These are phyloP conservation scores for Drosophila greeni DNA, from an alignment of 2,888 invertebrate species.

Conservation along the genomic window DNA sequence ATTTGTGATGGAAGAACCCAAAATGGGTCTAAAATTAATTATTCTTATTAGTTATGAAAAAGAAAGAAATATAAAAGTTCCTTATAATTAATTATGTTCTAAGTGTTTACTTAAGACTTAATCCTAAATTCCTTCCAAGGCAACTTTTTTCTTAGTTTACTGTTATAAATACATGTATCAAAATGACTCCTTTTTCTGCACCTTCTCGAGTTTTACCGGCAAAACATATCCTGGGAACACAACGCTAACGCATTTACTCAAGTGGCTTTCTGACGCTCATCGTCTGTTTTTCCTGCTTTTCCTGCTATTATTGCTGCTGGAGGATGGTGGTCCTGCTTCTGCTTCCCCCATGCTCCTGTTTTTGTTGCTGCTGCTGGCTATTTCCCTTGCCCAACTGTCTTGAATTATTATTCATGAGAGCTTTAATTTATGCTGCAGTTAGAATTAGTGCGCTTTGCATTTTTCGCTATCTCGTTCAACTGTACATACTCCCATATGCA, in stretches of 20 bases:
- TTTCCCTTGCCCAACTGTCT: constrained; percentile 55
- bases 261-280: constrained; percentile 56
- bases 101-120: not conserved
- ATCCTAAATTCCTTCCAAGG: not conserved
- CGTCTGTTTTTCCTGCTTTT: constrained; percentile 37
- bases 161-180: not conserved
- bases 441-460: constrained; percentile 69
- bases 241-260: constrained; percentile 53
- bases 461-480: constrained; percentile 51
- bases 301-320: constrained; percentile 22
- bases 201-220: constrained; percentile 9
- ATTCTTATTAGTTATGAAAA: not conserved
- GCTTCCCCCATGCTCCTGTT: constrained; percentile 1
- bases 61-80: too few relatives aligned
- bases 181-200: not conserved
- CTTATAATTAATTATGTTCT: not conserved
- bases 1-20: not conserved
- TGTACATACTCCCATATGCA: constrained; percentile 46
- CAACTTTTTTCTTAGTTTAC: not conserved
- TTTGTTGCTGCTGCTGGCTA: constrained; percentile 26
- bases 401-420: constrained; percentile 72
- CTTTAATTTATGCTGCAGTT: constrained; percentile 73
- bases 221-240: constrained; percentile 26
- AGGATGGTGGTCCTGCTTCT: constrained; percentile 2
- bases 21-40: not conserved